phyloP scores from a whole-genome alignment of 2,888 invertebrate genomes.

The Strigamia transsilvanica region DNA sequence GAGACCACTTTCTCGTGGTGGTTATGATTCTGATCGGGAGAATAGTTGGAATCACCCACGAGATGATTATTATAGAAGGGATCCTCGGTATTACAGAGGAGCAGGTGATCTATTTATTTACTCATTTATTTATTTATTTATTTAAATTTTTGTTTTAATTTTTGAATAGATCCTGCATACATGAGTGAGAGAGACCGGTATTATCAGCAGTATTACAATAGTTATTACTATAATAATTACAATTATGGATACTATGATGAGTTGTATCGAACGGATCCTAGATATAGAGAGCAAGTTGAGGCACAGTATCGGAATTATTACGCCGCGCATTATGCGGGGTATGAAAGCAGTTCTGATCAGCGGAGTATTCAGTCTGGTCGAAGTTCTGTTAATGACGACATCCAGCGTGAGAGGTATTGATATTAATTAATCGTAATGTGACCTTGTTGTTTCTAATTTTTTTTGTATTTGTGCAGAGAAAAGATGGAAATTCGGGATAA shows the following conservation, averaged over 20 bases:
- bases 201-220: slow-evolving; percentile 57
- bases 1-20: slow-evolving; percentile 56
- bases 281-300: slow-evolving; percentile 75
- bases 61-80: slow-evolving; percentile 54
- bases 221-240: slow-evolving; percentile 67
- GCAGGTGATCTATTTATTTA: not conserved
- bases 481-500: not conserved
- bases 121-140: not conserved
- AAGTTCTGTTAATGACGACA: slow-evolving; percentile 77
- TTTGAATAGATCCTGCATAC: slow-evolving; percentile 44
- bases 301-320: slow-evolving; percentile 58
- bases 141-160: slow-evolving; percentile 4
- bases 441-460: too few relatives aligned
- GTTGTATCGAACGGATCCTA: slow-evolving; percentile 78
- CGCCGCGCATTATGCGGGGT: slow-evolving; percentile 61
- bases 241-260: slow-evolving; percentile 79
- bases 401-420: slow-evolving; percentile 56
- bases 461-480: not conserved
- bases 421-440: not conserved
- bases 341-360: slow-evolving; percentile 70
- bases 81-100: slow-evolving; percentile 55
- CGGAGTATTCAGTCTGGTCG: slow-evolving; percentile 84
- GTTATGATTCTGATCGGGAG: slow-evolving; percentile 56
- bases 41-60: slow-evolving; percentile 40
- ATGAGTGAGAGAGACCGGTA: slow-evolving; percentile 51